These are phyloP conservation scores for Arenaria interpres DNA, from an alignment of 2,113 vertebrate genomes.

Conservation along the genomic window DNA sequence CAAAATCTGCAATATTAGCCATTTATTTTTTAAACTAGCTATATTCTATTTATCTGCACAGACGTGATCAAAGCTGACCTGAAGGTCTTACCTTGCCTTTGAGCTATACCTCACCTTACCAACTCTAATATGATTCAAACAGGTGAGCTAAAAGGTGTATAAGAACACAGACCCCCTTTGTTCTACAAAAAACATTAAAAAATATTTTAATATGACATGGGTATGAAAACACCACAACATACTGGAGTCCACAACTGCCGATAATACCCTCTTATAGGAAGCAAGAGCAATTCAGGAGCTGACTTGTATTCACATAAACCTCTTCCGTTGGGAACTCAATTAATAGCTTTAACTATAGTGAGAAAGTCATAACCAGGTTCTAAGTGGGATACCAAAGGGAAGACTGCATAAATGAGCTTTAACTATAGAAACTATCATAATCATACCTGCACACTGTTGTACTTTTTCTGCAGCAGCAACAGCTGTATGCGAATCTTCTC, in stretches of 20 bases:
- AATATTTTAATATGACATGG: not conserved
- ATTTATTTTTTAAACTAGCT: not conserved
- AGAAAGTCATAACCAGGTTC: not conserved
- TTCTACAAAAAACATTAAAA: not conserved
- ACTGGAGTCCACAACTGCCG: not conserved
- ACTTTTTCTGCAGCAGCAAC: constrained; percentile 85
- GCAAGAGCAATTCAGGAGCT: not conserved
- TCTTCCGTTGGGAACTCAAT: not conserved
- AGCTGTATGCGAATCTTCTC: constrained; percentile 86
- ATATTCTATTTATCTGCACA: not conserved
- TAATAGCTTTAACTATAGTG: not conserved
- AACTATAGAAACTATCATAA: not conserved
- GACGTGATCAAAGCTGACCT: not conserved
- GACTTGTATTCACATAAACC: not conserved
- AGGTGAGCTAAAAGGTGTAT: not conserved
- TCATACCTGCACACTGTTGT: constrained; percentile 80
- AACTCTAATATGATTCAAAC: not conserved
- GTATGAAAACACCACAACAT: not conserved
- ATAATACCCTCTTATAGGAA: not conserved
- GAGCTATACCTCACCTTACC: not conserved
- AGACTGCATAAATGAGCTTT: not conserved
- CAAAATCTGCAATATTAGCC: not conserved
- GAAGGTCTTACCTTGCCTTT: not conserved
- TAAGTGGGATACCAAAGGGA: not conserved
- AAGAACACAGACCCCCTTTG: not conserved